Evolutionary conservation across 2,797 vertebrate species (phyloP), one percentile per base, ranked within the genome.

Genomic region (Xenopus petersii): DNA sequence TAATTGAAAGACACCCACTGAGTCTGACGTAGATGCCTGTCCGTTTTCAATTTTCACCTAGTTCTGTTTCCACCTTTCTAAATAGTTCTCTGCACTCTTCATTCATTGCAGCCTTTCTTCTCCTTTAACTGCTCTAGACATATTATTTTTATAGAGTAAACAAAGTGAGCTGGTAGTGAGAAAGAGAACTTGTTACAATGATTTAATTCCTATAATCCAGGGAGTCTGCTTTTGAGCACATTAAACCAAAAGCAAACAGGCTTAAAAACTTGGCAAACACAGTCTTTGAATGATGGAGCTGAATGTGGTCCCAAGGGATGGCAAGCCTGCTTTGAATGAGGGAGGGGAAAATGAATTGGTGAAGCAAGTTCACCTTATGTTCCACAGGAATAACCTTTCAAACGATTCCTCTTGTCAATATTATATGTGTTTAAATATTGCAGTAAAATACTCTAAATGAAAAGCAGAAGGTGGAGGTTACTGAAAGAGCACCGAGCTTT

Each of bases 261-360:
- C 42, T 4, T 65, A 24, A 67, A 71, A 8, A 33, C 70, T 76
- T 70, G 75, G 78, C 82, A 67, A 75, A 82, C 81, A 71, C 59
- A 30, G 42, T 56, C 26, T 59, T 58, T 6, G n/a, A 0, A 64
- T 3, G n/a, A n/a, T 71, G 47, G 17, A 56, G 80, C 61, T 59
- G 72, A 10, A 1, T 2, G 62, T 61, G 33, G 49, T 58, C 81
- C 77, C 68, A 11, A 1, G 48, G 74, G 74, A 73, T 62, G 17
- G 47, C 67, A 21, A 67, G 70, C 47, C 5, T 54, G 55, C 65
- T 30, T 33, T 72, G 26, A 46, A 16, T 47, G 21, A 26, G 48
- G 12, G 16, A 46, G 61, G 36, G 26, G 16, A 67, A 67, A 9
- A 56, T 46, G 12, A 66, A 54, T 42, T 11, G 10, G 15, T n/a